Evolutionary conservation across 53 echinoderm and acorn worm genomes (phyloP).

Genomic region (Henricia sp.): DNA sequence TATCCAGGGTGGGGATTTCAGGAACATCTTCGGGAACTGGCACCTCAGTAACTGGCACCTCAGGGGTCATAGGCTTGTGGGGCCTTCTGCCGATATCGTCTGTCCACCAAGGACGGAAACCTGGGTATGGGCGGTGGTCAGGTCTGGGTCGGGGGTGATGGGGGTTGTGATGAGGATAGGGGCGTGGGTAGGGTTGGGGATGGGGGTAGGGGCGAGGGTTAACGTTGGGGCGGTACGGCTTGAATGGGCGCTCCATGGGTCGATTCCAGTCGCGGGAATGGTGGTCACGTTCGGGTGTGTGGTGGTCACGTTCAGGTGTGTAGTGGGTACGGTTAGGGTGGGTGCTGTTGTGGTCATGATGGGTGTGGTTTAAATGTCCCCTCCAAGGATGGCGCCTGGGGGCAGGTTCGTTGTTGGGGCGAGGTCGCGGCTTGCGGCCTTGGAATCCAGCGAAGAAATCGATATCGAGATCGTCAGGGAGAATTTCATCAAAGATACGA

Average conservation of each 20-base stretch:
- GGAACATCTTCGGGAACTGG: neutral
- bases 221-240: neutral
- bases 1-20: neutral
- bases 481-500: neutral
- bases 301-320: neutral
- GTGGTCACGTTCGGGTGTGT: neutral
- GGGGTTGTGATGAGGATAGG: neutral
- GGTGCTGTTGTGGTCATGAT: neutral
- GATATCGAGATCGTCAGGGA: neutral
- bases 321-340: neutral
- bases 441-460: neutral
- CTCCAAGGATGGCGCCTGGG: constrained; percentile 23
- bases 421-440: neutral
- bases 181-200: neutral
- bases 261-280: neutral
- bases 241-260: neutral
- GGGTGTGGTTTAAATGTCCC: neutral
- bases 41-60: neutral
- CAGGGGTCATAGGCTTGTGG: neutral
- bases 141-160: constrained; percentile 7
- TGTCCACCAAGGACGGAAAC: neutral
- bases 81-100: neutral
- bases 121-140: neutral
- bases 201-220: neutral
- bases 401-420: constrained; percentile 21